Evolutionary conservation across 2,113 vertebrate genomes (phyloP).

Genomic region (Vulpes ferrilata): DNA sequence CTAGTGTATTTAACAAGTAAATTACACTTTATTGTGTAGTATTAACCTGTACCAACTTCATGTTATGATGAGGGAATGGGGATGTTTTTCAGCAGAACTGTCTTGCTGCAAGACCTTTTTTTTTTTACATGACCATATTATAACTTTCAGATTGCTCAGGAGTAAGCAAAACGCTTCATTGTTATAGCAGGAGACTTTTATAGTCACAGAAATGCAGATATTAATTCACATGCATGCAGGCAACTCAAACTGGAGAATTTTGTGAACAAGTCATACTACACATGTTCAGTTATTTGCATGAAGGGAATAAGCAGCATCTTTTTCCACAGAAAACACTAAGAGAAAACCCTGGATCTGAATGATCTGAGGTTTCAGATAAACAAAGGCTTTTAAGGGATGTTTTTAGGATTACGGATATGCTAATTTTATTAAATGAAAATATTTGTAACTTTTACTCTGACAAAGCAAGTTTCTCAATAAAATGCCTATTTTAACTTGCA

Average conservation of each 20-base stretch:
- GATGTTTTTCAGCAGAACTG: slow-evolving; percentile 54
- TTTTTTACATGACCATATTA: not conserved
- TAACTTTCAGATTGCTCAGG: slow-evolving; percentile 44
- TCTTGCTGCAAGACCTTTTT: not conserved
- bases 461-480: slow-evolving; percentile 81
- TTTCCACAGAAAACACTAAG: slow-evolving; percentile 49
- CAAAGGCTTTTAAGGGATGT: slow-evolving; percentile 63
- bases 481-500: slow-evolving; percentile 76
- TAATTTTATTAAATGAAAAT: slow-evolving; percentile 79
- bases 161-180: slow-evolving; percentile 10
- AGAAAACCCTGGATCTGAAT: slow-evolving; percentile 56
- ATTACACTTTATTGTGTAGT: slow-evolving; percentile 45
- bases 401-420: slow-evolving; percentile 73
- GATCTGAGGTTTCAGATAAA: slow-evolving; percentile 57
- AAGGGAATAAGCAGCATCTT: slow-evolving; percentile 31
- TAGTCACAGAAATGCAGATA: slow-evolving; percentile 49
- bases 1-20: slow-evolving; percentile 64
- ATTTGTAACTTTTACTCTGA: slow-evolving; percentile 79
- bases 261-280: slow-evolving; percentile 30
- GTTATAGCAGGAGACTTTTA: slow-evolving; percentile 47
- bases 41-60: slow-evolving; percentile 58
- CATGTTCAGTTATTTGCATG: slow-evolving; percentile 67
- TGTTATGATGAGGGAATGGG: slow-evolving; percentile 37
- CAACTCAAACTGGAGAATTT: slow-evolving; percentile 66
- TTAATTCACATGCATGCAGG: slow-evolving; percentile 63